These are phyloP conservation scores for Biston betularia DNA, from an alignment of 2,888 invertebrate species.

Conservation along the genomic window DNA sequence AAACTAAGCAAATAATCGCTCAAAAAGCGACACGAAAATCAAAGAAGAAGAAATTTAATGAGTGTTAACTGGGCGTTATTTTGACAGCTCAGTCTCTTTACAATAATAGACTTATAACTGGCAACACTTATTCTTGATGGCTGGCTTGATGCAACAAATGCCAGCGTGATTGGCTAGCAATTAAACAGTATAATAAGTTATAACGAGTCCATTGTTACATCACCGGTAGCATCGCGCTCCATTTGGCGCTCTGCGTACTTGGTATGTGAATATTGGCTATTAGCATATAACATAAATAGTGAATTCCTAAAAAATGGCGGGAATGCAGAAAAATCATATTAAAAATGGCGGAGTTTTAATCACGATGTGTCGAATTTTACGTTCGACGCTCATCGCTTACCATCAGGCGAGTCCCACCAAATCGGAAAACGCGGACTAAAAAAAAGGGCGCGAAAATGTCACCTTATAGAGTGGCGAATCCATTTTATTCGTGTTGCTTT, in stretches of 20 bases:
- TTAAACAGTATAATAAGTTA: slow-evolving; percentile 28
- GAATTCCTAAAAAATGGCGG: background rate
- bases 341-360: too few relatives aligned
- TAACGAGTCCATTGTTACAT: slow-evolving; percentile 35
- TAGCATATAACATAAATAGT: background rate
- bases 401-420: too few relatives aligned
- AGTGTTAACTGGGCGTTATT: background rate
- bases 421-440: too few relatives aligned
- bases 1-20: too few relatives aligned
- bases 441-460: too few relatives aligned
- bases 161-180: slow-evolving; percentile 43
- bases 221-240: slow-evolving; percentile 36
- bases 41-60: too few relatives aligned
- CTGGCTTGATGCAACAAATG: slow-evolving; percentile 33
- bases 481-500: too few relatives aligned
- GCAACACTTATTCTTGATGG: slow-evolving; percentile 18
- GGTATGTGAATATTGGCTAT: slow-evolving; percentile 9
- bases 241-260: slow-evolving; percentile 22
- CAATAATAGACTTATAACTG: slow-evolving; percentile 3
- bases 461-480: too few relatives aligned
- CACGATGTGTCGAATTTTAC: too few relatives aligned
- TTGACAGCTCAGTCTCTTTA: background rate
- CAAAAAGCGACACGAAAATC: too few relatives aligned
- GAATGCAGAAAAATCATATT: too few relatives aligned
- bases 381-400: too few relatives aligned